Base-by-base conservation (phyloP, 2,888 invertebrate species). In the Disparrhopalites patrizii region DNA sequence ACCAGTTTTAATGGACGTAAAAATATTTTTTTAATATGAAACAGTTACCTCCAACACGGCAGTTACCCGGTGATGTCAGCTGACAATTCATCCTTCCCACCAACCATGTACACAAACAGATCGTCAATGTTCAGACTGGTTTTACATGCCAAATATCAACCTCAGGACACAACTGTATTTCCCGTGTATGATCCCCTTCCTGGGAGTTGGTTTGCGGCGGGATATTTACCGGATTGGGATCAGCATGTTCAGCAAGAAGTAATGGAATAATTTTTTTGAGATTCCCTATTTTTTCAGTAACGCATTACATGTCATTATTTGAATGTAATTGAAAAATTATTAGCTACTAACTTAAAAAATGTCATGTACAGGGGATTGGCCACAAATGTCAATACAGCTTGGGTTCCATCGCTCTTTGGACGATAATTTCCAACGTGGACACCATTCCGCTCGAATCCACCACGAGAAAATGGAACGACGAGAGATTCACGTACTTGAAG, bases 61-160 rank as follows among this genome's bases (percentile, higher is more conserved):
- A 87, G 91, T 54, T 87, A 89, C 76, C 93, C 93, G 25, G 87
- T 92, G 3, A 86, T 93, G 67, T 87, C 86, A 77, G 90, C 91
- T 1, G 90, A 91, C 77, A 88, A 88, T 68, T 87, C 90, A 51
- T 83, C 85, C 54, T 89, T 90, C 76, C 89, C 90, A 0, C 85
- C 85, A 66, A 81, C 85, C 70, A 84, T 87, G 76, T 79, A 78
- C 75, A 64, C 76, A 18, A 76, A 78, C 28, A 75, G 77, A 62
- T 76, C 79, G 38, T 76, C 77, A 20, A 70, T 80, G 40, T 78
- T 78, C 27, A 77, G 77, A 27, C 66, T 79, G 47, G 78, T 78
- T 20, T 58, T 75, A 20, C 70, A 70, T 30, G 75, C 77, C 15
- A 78, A 78, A 55, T 81, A 77, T 70, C 78, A 80, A 70, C 78